Evolutionary conservation across 2,888 invertebrate genomes (phyloP), one percentile per base, ranked within the genome.

Genomic region (Sphaeridia pumilis): DNA sequence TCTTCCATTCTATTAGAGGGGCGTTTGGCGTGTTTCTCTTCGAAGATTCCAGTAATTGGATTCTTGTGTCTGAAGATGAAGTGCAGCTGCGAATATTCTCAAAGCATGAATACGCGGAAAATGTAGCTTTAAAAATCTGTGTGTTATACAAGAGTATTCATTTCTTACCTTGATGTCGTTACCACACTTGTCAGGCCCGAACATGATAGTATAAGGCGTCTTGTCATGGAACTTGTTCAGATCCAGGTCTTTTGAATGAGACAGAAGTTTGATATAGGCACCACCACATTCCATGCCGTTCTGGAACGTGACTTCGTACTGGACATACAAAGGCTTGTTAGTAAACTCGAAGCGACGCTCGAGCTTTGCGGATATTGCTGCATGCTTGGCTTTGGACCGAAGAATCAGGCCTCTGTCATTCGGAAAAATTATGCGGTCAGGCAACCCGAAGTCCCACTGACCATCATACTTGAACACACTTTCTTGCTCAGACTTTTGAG

Each of bases 141-240:
- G 35, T n/a, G n/a, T n/a, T n/a, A n/a, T n/a, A n/a, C n/a, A n/a
- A n/a, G n/a, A n/a, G n/a, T n/a, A n/a, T n/a, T 7, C 17, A 41
- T 35, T 14, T 10, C 56, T 50, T 70, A 92, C 81, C 75, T 95
- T 95, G 69, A 87, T 83, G 71, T 92, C 90, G 68, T 86, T 87
- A 59, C 97, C 97, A 73, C 98, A 98, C 73, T 95, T 98, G 76
- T 98, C 98, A 7, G 97, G 97, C 0, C 98, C 98, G 74, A 98
- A 99, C 98, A 99, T 98, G 67, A 99, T 90, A 2, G 93, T 88
- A 74, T 97, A 99, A 0, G 93, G 85, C 0, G 95, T 93, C 73
- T 92, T 93, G 74, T 98, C 97, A 70, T 87, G 79, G 74, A 97
- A 93, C 24, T 67, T 81, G 61, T 79, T 81, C 68, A 94, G 75